Evolutionary conservation across 2,888 invertebrate species (phyloP), one percentile per base, ranked within the genome.

Genomic region (Nymphalis polychloros): DNA sequence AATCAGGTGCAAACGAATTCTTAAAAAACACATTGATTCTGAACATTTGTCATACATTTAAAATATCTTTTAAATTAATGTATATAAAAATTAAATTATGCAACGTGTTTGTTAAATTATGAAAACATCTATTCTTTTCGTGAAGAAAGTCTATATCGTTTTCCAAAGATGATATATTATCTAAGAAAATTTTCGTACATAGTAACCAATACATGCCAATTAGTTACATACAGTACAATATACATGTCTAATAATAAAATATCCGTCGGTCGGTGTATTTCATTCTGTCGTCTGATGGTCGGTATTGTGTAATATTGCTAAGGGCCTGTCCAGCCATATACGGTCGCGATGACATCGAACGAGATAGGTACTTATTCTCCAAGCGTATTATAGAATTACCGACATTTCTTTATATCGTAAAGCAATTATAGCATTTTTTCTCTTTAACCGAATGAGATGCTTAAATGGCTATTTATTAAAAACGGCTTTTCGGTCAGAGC

Each of bases 271-370:
- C 57, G 57, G 57, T 35, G 19, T 57, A 19, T 57, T 57, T 57
- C 19, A 57, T 41, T 57, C 55, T 53, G 61, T 67, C 67, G 55
- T 49, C 50, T 19, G 41, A 41, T 41, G 41, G 41, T 41, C 41
- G 19, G 48, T 41, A 62, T 67, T 67, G 67, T 23, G 62, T 41
- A 67, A 67, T 10, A 55, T 13, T n/a, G 62, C 19, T 55, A 62
- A 67, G 67, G 61, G 62, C 67, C 48, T 41, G 16, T 8, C 27
- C 19, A 23, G 53, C 61, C 61, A 23, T 67, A 55, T 67, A 57
- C 19, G 67, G 67, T 35, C 17, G 13, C 41, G 31, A 19, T 60
- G 61, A 53, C 49, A 48, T 35, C 47, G 47, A 35, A n/a, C 7
- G n/a, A 49, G n/a, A 49, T 31, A 17, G 55, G 7, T 17, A 31